Evolutionary conservation across 1,140 invertebrate species (phyloP).

Genomic region (Anastrepha ludens): DNA sequence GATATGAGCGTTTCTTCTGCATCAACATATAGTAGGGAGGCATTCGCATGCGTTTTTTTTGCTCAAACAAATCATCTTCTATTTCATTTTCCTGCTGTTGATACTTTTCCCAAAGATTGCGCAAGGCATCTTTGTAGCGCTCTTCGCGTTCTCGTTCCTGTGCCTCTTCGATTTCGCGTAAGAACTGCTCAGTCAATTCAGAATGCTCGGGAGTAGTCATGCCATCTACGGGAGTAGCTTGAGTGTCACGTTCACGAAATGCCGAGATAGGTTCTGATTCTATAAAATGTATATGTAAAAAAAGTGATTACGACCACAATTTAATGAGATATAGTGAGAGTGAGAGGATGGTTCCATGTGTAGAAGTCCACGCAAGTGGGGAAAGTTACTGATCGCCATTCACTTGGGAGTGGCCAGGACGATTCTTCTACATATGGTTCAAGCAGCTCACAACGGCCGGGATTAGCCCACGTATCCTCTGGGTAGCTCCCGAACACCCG

Average conservation of each 20-base stretch:
- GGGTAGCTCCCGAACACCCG: no score
- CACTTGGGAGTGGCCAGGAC: no score
- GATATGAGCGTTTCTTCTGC: constrained; percentile 73
- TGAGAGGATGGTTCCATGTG: no score
- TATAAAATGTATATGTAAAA: constrained; percentile 14
- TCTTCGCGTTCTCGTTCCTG: constrained; percentile 73
- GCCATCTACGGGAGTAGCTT: constrained; percentile 25
- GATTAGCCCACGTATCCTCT: no score
- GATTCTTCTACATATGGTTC: no score
- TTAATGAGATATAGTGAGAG: no score
- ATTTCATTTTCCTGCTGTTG: constrained; percentile 74
- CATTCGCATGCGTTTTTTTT: constrained; percentile 77
- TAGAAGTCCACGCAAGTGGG: no score
- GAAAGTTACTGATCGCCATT: no score
- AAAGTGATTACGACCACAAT: not conserved
- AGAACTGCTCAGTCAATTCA: constrained; percentile 77
- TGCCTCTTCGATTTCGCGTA: constrained; percentile 76
- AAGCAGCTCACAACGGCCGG: no score
- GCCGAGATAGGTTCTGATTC: constrained; percentile 59
- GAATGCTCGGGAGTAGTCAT: constrained; percentile 73
- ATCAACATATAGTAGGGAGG: constrained; percentile 76
- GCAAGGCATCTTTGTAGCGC: constrained; percentile 77
- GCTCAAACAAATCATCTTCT: constrained; percentile 71
- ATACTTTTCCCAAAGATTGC: constrained; percentile 79
- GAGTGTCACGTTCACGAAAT: constrained; percentile 69